Base-by-base conservation (phyloP, 2,888 invertebrate genomes). In the Drosophila atripex region DNA sequence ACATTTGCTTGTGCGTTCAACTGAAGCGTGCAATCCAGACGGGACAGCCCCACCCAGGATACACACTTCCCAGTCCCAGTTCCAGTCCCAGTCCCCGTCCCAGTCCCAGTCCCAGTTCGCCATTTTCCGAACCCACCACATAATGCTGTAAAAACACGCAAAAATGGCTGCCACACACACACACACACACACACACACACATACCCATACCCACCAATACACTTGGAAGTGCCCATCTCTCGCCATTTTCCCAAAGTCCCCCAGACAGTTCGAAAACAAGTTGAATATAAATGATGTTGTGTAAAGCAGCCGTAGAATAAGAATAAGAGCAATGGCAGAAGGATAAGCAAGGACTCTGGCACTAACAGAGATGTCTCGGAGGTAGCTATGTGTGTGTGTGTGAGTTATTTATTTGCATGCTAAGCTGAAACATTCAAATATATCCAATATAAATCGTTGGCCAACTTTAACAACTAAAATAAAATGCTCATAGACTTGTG, bases 221-320 rank as follows among this genome's bases (percentile, higher is more conserved):
- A 35, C 12, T 32, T n/a, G 6, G n/a, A 35, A 35, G 35, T 35
- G 41, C 47, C 47, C 23, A 23, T 39, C 39, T 45, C 35, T 5
- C 14, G 9, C 43, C 46, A 25, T 58, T 47, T 47, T 47, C 41
- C 16, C 65, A 83, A 83, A 83, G 55, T 80, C 86, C 73, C 57
- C 51, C 82, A 78, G 88, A 82, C 88, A 70, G 75, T 74, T 78
- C 75, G 73, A 86, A 85, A 88, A 88, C 88, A 85, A 85, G 73
- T 86, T 86, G 86, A 88, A 85, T 88, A 85, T 85, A 88, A 85
- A 85, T 85, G 86, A 85, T 88, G 85, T 77, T 85, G 77, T 83
- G 76, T 75, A 74, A 77, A 80, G 65, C 69, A 57, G 52, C 49
- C 57, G 43, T 52, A 50, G 65, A 25, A 58, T 60, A 60, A 47